Evolutionary conservation across 2,888 invertebrate genomes (phyloP), one percentile per base, ranked within the genome.

Genomic region (Stenichneumon culpator): DNA sequence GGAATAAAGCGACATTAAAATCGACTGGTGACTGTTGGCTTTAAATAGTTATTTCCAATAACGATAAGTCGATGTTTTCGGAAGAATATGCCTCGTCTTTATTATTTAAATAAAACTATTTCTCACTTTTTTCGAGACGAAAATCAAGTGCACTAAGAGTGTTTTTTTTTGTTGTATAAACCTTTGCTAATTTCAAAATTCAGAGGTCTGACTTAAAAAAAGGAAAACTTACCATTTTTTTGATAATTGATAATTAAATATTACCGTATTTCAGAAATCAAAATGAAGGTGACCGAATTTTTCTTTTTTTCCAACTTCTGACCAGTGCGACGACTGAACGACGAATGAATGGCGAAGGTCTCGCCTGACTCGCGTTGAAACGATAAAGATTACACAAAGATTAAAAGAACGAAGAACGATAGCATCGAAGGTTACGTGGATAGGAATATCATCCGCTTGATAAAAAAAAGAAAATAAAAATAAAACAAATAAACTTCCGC

Each of bases 361-460:
- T 32, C 16, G 63, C 28, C 28, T 63, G 54, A 54, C 36, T 70
- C 36, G 19, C 47, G 54, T 44, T 28, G 57, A 60, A 72, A 57
- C 60, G 25, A 25, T 39, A 39, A 73, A 14, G 22, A 22, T 57
- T 25, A 22, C 4, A 7, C 14, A 57, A 25, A 57, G 9, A 57
- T 1, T 25, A 57, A 57, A 4, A 25, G 57, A 25, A 57, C 57
- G 57, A 57, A 25, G 57, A 57, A 57, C 6, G 4, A 57, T 57
- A 25, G 25, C 57, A 25, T 57, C 22, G 52, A 52, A 52, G 19
- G 52, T 52, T 52, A 25, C 25, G 14, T 25, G 25, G 22, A 57
- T 57, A 57, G 22, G 25, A 57, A 57, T 14, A 28, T 57, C 25
- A 25, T 57, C 22, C 4, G 57, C 14, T 57, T 9, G 28, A 32